Conservation (phyloP, 2,888 invertebrate genomes). For the Andrena camellia region DNA sequence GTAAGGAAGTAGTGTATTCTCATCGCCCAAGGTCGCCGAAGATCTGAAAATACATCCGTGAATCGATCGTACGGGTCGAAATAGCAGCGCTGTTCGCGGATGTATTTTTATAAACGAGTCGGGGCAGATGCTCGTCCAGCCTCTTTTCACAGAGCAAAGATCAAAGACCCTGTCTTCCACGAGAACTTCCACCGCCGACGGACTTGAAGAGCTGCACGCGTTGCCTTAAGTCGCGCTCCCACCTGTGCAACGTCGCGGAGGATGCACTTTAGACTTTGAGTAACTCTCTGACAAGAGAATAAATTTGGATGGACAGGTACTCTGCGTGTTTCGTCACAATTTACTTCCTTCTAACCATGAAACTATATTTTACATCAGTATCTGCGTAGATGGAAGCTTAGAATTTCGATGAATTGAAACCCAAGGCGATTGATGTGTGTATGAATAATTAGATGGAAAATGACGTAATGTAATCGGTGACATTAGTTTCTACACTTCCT, state of each 20-base stretch:
- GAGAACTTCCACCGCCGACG: conserved; percentile 1
- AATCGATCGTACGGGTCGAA: conserved; percentile 76
- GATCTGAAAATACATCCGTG: conserved; percentile 75
- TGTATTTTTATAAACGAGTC: conserved; percentile 73
- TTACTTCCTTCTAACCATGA: no score
- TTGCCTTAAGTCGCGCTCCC: background rate
- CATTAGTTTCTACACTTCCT: no score
- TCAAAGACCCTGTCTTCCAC: conserved; percentile 44
- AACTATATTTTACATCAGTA: no score
- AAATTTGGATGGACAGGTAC: no score
- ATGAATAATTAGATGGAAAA: no score
- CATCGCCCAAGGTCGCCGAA: conserved; percentile 70
- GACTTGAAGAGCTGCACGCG: conserved; percentile 8
- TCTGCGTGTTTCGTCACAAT: no score
- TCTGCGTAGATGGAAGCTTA: no score
- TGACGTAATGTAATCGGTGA: no score
- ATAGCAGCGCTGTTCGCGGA: conserved; percentile 70
- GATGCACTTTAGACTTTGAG: background rate
- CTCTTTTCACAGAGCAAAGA: conserved; percentile 24
- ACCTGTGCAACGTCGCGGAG: background rate
- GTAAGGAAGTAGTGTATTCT: conserved; percentile 60
- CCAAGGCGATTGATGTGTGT: no score
- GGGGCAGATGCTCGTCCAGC: conserved; percentile 3
- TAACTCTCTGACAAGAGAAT: background rate
- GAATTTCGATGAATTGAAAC: no score